Evolutionary conservation across 2,113 vertebrate genomes (phyloP), one percentile per base, ranked within the genome.

Genomic region (Oxygymnocypris stewartii): DNA sequence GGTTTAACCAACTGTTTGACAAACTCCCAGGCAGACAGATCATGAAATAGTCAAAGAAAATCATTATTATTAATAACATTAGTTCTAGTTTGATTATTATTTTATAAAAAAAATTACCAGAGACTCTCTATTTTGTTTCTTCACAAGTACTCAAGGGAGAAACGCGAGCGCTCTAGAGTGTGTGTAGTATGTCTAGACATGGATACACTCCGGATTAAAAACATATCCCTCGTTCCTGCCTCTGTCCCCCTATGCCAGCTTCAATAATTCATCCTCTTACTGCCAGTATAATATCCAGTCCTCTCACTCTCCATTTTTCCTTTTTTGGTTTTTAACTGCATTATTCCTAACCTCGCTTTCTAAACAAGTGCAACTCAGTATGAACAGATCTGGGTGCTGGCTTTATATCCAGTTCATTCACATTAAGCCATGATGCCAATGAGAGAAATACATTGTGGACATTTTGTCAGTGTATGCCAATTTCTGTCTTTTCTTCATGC

Each of bases 211-310:
- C 76, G 89, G 84, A 85, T 92, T 90, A 84, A 89, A 88, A 82
- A 75, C 84, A 37, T n/a, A 91, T 87, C 88, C 87, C 63, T 54
- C 42, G 12, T 61, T 69, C 75, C 75, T 42, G 63, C 86, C 51
- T 77, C 44, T 73, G 75, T 67, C 75, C 76, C 18, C 82, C 79
- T 85, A 77, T 90, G 84, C 91, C 90, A 90, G 87, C 87, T 90
- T 94, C 86, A 94, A 92, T 92, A 92, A 93, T 93, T 92, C 81
- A 94, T 92, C 75, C 90, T 88, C 90, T 83, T 84, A 86, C 84
- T 85, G 84, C 88, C 63, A 90, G 88, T 87, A 88, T 88, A 87
- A 77, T 82, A 92, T 90, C 89, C 86, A 89, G 88, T 90, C 76
- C 86, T 88, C 77, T 78, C 47, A 20, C 75, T 78, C 47, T 51